Percentiles rank a stretch among this genome's conserved stretches.
phyloP scores from a whole-genome alignment of 2,888 invertebrate genomes.

The Homarus gammarus region DNA sequence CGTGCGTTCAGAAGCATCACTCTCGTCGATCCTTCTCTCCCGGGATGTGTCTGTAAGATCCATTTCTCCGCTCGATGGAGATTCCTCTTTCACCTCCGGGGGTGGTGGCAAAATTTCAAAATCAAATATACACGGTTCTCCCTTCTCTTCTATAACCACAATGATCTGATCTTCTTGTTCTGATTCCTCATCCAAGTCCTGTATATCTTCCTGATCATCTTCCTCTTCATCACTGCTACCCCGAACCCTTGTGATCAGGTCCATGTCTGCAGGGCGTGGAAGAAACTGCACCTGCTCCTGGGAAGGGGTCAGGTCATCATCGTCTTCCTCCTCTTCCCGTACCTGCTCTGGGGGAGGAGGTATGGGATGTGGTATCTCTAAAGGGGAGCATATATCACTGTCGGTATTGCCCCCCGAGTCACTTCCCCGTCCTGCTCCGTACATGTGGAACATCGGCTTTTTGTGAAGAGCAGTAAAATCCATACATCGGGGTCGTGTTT shows the following conservation, averaged over 20 bases:
- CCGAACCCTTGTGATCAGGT: slow-evolving; percentile 69
- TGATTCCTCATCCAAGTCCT: slow-evolving; percentile 56
- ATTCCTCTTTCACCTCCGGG: slow-evolving; percentile 75
- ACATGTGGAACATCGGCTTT: slow-evolving; percentile 70
- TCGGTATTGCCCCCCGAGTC: slow-evolving; percentile 76
- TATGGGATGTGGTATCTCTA: slow-evolving; percentile 68
- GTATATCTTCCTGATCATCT: slow-evolving; percentile 65
- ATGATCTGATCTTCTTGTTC: slow-evolving; percentile 74
- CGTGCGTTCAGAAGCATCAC: slow-evolving; percentile 74
- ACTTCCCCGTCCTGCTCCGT: slow-evolving; percentile 73
- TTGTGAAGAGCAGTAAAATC: slow-evolving; percentile 72
- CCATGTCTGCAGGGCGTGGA: slow-evolving; percentile 72
- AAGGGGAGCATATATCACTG: slow-evolving; percentile 74
- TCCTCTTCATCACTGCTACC: slow-evolving; percentile 75
- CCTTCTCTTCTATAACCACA: slow-evolving; percentile 72
- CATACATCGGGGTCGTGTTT: slow-evolving; percentile 68
- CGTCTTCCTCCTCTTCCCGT: slow-evolving; percentile 71
- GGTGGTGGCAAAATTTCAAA: slow-evolving; percentile 70
- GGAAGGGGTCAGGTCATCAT: slow-evolving; percentile 71
- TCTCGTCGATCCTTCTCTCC: slow-evolving; percentile 73
- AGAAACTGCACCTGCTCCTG: slow-evolving; percentile 71
- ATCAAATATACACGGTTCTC: slow-evolving; percentile 68
- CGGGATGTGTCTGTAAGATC: slow-evolving; percentile 64
- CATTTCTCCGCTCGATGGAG: slow-evolving; percentile 74
- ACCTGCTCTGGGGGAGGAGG: slow-evolving; percentile 64